These are phyloP conservation scores for Chaetura pelagica DNA, from an alignment of 2,113 vertebrate species.

Conservation along the genomic window DNA sequence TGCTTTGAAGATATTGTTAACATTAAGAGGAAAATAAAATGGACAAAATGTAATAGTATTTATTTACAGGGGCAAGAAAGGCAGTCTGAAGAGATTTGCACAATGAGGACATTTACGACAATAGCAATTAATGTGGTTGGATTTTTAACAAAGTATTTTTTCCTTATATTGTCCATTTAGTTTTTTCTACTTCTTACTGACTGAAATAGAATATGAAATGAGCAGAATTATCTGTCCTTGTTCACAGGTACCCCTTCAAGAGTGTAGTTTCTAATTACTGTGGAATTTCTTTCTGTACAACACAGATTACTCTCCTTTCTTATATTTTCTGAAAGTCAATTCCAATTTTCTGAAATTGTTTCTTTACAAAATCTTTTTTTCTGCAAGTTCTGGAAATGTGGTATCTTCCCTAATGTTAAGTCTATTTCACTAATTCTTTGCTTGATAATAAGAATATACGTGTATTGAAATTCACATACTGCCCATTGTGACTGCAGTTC, in stretches of 20 bases:
- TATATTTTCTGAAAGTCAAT: neutral
- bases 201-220: neutral
- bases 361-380: neutral
- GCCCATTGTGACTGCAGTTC: neutral
- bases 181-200: neutral
- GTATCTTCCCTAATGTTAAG: neutral
- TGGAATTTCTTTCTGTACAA: neutral
- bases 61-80: neutral
- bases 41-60: accelerated
- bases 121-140: accelerated
- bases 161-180: neutral
- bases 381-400: neutral
- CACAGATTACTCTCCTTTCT: no score
- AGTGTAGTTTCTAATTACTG: neutral
- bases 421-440: neutral
- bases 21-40: neutral
- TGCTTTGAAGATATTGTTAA: neutral
- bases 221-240: neutral
- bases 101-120: neutral
- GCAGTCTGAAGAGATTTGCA: neutral
- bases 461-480: neutral
- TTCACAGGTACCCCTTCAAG: neutral
- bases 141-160: neutral
- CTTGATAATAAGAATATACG: neutral
- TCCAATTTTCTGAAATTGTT: neutral